Evolutionary conservation across 2,113 vertebrate genomes (phyloP).

Genomic region (Myrmecobius fasciatus): DNA sequence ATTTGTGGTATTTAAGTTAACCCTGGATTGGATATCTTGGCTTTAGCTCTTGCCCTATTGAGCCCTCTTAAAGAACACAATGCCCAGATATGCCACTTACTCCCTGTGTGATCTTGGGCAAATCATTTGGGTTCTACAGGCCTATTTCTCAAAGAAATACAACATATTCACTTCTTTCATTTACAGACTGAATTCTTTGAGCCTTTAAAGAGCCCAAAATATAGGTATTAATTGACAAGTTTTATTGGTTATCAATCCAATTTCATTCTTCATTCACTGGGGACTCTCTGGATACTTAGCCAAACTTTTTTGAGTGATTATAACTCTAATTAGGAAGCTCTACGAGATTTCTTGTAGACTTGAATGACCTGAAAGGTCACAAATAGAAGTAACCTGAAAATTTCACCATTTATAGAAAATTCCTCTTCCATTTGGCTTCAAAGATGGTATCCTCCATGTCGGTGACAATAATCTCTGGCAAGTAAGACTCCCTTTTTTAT

Average conservation of each 20-base stretch:
- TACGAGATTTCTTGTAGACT: not conserved
- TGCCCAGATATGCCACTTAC: too few relatives aligned
- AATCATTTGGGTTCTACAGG: too few relatives aligned
- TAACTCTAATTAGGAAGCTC: not conserved
- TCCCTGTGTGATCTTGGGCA: too few relatives aligned
- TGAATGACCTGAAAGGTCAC: not conserved
- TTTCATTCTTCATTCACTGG: not conserved
- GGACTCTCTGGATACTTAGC: not conserved
- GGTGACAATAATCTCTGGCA: not conserved
- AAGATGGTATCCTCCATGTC: not conserved
- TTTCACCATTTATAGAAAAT: not conserved
- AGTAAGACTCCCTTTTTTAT: not conserved
- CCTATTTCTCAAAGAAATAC: not conserved
- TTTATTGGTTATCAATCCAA: not conserved
- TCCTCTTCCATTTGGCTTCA: not conserved
- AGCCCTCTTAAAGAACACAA: too few relatives aligned
- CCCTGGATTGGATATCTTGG: too few relatives aligned
- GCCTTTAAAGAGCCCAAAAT: not conserved
- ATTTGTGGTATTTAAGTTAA: not conserved
- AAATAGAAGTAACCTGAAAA: not conserved
- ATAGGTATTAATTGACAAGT: not conserved
- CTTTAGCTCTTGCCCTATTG: too few relatives aligned
- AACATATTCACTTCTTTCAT: not conserved
- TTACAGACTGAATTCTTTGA: not conserved
- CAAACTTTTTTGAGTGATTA: not conserved